Evolutionary conservation across 2,888 invertebrate genomes (phyloP).

Genomic region (Clanis bilineata): DNA sequence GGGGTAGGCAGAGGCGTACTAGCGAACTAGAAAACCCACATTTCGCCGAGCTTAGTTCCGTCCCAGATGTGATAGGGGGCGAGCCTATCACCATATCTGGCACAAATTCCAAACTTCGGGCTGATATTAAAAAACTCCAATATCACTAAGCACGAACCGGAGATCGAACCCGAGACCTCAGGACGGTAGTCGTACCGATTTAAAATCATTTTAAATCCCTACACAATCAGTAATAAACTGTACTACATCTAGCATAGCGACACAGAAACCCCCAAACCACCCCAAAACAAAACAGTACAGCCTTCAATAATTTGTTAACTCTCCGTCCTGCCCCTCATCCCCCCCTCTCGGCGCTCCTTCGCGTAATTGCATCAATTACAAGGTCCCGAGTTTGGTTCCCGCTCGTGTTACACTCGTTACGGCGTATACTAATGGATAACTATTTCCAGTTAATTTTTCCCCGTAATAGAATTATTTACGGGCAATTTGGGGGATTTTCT

Average conservation of each 20-base stretch:
- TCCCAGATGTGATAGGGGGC: too few species aligned
- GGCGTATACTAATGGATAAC: slow-evolving; percentile 7
- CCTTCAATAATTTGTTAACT: slow-evolving; percentile 12
- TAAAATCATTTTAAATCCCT: too few species aligned
- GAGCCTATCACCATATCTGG: too few species aligned
- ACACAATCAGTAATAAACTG: neutral
- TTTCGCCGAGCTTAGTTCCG: too few species aligned
- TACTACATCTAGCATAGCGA: neutral
- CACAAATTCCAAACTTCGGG: too few species aligned
- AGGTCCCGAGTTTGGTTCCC: slow-evolving; percentile 32
- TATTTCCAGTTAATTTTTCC: slow-evolving; percentile 12
- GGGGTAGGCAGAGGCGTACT: too few species aligned
- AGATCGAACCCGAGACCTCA: too few species aligned
- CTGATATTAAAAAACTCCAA: too few species aligned
- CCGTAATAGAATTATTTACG: slow-evolving; percentile 13
- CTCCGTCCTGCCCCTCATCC: slow-evolving; percentile 17
- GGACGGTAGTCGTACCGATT: too few species aligned
- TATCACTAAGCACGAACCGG: too few species aligned
- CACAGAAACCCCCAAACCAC: neutral
- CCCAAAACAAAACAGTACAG: slow-evolving; percentile 11
- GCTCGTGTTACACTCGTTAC: slow-evolving; percentile 32
- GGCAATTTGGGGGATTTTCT: slow-evolving; percentile 6
- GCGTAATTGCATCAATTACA: slow-evolving; percentile 67
- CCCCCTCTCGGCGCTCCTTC: slow-evolving; percentile 32
- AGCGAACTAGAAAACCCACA: too few species aligned